phyloP scores from a whole-genome alignment of 2,888 invertebrate genomes.

The Dasysyrphus albostriatus region DNA sequence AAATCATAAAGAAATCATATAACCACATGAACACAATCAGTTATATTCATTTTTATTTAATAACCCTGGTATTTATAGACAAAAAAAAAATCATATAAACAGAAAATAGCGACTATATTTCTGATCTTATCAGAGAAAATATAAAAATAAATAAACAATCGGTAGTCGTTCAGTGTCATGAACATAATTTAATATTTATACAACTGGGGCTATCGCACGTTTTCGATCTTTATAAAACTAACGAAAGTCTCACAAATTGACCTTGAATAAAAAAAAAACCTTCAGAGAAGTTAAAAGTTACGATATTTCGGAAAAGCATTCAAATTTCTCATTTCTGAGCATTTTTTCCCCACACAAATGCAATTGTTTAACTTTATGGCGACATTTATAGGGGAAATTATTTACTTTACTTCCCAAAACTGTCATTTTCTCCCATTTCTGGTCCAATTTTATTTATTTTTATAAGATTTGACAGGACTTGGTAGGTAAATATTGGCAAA shows the following conservation, averaged over 20 bases:
- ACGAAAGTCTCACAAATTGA: neutral
- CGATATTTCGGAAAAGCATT: too few relatives aligned
- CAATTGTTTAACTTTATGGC: too few relatives aligned
- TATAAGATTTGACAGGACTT: too few relatives aligned
- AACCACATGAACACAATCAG: neutral
- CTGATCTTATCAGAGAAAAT: neutral
- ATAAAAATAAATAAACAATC: neutral
- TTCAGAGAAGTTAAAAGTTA: too few relatives aligned
- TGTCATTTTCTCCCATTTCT: too few relatives aligned
- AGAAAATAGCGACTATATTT: neutral
- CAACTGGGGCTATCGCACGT: neutral
- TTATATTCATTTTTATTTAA: neutral
- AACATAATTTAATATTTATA: neutral
- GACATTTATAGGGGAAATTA: too few relatives aligned
- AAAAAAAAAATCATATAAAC: conserved; percentile 7
- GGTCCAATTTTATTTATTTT: too few relatives aligned
- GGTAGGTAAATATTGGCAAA: too few relatives aligned
- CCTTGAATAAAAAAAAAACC: neutral
- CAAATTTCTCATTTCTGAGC: too few relatives aligned
- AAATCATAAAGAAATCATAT: neutral
- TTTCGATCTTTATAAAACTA: neutral
- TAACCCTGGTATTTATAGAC: neutral
- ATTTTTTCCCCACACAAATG: too few relatives aligned
- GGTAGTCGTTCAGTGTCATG: conserved; percentile 1
- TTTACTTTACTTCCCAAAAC: too few relatives aligned